Evolutionary conservation across 2,113 vertebrate species (phyloP).

Genomic region (Serinus canaria): DNA sequence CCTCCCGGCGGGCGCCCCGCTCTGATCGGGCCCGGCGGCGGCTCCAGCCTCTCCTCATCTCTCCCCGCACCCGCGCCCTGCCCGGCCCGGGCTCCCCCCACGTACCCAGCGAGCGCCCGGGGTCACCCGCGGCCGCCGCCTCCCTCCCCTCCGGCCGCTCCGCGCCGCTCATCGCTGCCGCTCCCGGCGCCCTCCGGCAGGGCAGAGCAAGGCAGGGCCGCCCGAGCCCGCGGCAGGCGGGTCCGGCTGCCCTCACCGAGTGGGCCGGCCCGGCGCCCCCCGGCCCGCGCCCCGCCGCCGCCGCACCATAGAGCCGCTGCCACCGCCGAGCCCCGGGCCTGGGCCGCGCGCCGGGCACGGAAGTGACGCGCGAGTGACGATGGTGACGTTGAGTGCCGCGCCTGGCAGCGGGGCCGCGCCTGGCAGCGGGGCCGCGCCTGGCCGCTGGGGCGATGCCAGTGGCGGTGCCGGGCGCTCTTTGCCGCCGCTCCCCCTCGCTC

Average conservation of each 20-base stretch:
- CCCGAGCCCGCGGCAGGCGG: background rate
- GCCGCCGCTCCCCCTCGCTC: too few species aligned
- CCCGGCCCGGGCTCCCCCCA: background rate
- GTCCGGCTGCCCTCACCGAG: background rate
- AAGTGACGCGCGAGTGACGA: background rate
- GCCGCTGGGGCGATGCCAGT: too few species aligned
- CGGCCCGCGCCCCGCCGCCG: background rate
- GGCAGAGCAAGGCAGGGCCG: too few species aligned
- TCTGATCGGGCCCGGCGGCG: background rate
- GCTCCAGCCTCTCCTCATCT: background rate
- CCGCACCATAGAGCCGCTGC: background rate
- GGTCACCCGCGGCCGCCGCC: background rate
- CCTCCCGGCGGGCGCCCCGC: background rate
- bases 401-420: too few species aligned
- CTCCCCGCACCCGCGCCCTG: too few species aligned
- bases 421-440: too few species aligned
- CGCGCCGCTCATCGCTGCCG: background rate
- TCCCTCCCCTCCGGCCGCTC: background rate
- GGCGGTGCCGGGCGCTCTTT: background rate
- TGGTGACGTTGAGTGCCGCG: accelerated
- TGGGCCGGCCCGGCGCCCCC: background rate
- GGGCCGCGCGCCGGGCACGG: background rate
- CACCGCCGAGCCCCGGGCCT: background rate
- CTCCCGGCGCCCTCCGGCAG: background rate
- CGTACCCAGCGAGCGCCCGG: background rate